phyloP scores from a whole-genome alignment of 2,797 vertebrate genomes.

The Pipistrellus kuhlii region DNA sequence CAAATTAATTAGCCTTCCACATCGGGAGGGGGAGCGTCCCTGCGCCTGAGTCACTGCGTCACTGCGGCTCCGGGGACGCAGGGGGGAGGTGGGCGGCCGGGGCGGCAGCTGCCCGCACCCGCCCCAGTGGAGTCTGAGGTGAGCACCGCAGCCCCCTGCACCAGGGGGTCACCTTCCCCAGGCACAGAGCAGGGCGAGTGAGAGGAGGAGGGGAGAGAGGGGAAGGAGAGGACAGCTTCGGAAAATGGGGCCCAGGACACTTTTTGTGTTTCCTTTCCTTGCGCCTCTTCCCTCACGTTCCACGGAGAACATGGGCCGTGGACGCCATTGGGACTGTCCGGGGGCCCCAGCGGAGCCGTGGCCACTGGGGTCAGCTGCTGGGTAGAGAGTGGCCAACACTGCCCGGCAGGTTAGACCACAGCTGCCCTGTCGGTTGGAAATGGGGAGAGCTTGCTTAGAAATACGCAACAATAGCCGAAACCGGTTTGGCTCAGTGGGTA shows the following conservation, averaged over 20 bases:
- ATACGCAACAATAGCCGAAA: too few relatives aligned
- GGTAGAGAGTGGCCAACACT: background rate
- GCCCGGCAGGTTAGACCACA: background rate
- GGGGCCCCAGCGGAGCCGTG: fast-evolving
- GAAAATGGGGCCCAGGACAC: background rate
- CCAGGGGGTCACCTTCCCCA: background rate
- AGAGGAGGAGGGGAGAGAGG: background rate
- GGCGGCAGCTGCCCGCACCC: background rate
- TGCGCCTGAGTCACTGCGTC: constrained; percentile 56
- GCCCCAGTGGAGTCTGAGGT: background rate
- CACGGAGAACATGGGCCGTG: background rate
- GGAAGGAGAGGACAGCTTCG: background rate
- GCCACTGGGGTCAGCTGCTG: background rate
- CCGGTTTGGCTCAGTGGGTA: too few relatives aligned
- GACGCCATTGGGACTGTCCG: background rate
- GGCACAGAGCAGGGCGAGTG: background rate
- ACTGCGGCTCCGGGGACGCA: constrained; percentile 9
- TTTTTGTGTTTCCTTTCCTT: background rate
- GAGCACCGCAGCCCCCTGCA: background rate
- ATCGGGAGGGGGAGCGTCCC: constrained; percentile 60
- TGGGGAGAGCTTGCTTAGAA: background rate
- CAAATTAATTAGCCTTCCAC: constrained; percentile 82
- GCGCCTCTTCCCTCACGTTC: background rate
- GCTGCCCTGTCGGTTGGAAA: constrained; percentile 31
- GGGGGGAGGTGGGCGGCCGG: too few relatives aligned